Percentiles rank a stretch among this genome's conserved stretches.
phyloP scores from a whole-genome alignment of 2,797 vertebrate species.

The Enoplosus armatus region DNA sequence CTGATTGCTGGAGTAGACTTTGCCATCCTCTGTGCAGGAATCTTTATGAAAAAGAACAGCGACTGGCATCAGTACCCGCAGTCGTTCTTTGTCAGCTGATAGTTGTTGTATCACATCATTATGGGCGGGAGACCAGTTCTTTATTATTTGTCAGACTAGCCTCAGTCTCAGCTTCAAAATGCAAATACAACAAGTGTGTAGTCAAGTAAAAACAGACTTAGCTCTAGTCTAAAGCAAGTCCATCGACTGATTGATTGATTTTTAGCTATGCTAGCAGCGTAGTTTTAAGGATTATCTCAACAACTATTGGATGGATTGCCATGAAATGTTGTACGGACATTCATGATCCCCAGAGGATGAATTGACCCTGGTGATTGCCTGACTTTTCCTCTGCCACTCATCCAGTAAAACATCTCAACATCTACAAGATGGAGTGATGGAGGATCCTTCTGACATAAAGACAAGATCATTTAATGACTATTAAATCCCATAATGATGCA shows the following conservation, averaged over 20 bases:
- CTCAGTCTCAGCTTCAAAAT: not conserved
- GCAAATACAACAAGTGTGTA: not conserved
- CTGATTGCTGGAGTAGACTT: conserved; percentile 62
- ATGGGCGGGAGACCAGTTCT: not conserved
- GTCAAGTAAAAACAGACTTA: not conserved
- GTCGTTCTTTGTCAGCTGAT: not conserved
- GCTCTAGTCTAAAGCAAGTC: no score
- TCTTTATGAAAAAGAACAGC: conserved; percentile 60
- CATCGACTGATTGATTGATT: not conserved
- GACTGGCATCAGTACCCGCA: conserved; percentile 14
- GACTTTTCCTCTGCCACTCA: not conserved
- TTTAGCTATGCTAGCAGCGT: not conserved
- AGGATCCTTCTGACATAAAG: not conserved
- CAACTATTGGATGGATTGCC: not conserved
- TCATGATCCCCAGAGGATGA: not conserved
- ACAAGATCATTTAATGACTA: not conserved
- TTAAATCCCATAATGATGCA: not conserved
- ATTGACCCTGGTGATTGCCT: not conserved
- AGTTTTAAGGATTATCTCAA: not conserved
- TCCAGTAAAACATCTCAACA: not conserved
- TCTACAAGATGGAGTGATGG: not conserved
- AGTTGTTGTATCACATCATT: not conserved
- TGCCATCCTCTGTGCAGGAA: conserved; percentile 53
- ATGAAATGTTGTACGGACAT: not conserved
- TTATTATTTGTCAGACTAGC: not conserved